phyloP scores from a whole-genome alignment of 2,888 invertebrate species.

The Drosophila atroscutellata region DNA sequence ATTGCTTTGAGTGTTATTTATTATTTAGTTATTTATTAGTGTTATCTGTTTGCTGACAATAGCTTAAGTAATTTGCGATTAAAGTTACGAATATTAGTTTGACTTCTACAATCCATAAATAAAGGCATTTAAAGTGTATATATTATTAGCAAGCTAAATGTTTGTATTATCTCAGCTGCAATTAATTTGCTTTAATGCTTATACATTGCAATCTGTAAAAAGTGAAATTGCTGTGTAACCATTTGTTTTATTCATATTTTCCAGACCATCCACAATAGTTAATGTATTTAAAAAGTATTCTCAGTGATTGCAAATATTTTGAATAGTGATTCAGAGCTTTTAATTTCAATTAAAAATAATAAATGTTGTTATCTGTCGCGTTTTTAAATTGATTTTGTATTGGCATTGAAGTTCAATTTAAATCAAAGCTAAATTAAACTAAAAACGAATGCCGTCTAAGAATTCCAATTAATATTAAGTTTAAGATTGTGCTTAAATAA shows the following conservation, averaged over 20 bases:
- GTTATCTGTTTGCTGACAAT: conserved; percentile 53
- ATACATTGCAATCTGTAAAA: not conserved
- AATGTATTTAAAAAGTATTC: not conserved
- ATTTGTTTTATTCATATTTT: not conserved
- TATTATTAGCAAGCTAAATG: not conserved
- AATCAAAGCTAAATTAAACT: not conserved
- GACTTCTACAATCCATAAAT: conserved; percentile 29
- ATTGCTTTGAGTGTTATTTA: conserved; percentile 59
- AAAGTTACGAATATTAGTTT: conserved; percentile 22
- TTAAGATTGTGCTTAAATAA: conserved; percentile 16
- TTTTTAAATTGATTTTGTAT: not conserved
- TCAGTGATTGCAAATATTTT: not conserved
- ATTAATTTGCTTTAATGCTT: not conserved
- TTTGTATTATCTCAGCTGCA: conserved; percentile 7
- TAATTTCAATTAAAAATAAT: not conserved
- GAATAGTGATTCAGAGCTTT: not conserved
- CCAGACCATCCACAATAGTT: not conserved
- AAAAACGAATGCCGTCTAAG: not conserved
- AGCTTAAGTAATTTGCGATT: conserved; percentile 7
- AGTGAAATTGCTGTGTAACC: not conserved
- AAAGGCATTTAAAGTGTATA: conserved; percentile 1
- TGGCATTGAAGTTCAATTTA: not conserved
- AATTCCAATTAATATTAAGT: not conserved
- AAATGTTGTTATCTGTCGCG: not conserved
- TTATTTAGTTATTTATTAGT: conserved; percentile 57